A percentile compares a stretch with the other conserved stretches of the same genome.
These are phyloP conservation scores for Uropetala carovei DNA, from an alignment of 2,888 invertebrate species.

Conservation along the genomic window DNA sequence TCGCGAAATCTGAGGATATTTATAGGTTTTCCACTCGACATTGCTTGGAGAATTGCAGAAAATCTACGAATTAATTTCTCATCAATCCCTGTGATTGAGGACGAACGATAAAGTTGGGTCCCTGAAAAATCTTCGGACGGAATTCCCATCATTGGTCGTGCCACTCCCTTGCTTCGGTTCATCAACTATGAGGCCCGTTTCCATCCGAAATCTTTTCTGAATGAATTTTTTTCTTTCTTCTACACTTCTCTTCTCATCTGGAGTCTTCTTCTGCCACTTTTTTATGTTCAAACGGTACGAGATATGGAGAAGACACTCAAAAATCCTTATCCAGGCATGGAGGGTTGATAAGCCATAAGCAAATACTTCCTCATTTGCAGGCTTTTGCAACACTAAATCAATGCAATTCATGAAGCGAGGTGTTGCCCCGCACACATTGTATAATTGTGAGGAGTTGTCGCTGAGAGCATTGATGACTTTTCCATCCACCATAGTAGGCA, in stretches of 20 bases:
- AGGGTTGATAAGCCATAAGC: neutral
- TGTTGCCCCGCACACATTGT: neutral
- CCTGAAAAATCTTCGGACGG: neutral
- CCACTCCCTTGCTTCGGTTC: neutral
- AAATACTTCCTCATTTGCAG: neutral
- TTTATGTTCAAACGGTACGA: neutral
- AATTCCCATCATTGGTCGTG: neutral
- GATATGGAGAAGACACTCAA: neutral
- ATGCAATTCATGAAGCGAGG: neutral
- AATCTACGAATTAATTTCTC: too few species aligned
- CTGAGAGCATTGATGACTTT: neutral
- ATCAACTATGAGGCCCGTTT: neutral
- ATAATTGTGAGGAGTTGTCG: neutral
- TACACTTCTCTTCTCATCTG: neutral
- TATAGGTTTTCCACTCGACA: too few species aligned
- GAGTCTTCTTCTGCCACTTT: neutral
- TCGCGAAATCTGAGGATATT: too few species aligned
- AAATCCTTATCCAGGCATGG: conserved; percentile 1
- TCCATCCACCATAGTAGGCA: too few species aligned
- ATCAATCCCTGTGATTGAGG: neutral
- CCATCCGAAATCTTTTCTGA: neutral
- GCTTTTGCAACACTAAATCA: neutral
- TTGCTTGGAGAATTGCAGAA: too few species aligned
- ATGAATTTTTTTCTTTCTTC: neutral
- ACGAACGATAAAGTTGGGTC: neutral